These are phyloP conservation scores for Elephantulus edwardii DNA, from an alignment of 2,113 vertebrate genomes.

Conservation along the genomic window DNA sequence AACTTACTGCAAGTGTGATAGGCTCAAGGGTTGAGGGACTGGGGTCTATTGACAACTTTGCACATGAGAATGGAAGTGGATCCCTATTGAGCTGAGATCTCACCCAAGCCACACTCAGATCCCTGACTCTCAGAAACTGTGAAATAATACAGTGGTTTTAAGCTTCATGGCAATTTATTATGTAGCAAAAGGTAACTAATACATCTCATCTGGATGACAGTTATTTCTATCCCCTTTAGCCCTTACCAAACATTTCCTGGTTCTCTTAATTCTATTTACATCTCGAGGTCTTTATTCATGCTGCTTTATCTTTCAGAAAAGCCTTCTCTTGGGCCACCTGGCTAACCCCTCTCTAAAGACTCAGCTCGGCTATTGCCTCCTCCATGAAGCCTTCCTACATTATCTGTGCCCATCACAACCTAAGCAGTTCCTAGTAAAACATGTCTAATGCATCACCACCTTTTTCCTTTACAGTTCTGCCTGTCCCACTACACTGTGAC, in stretches of 20 bases:
- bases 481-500: background rate
- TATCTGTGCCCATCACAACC: background rate
- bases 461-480: background rate
- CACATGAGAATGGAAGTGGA: background rate
- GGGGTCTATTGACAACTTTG: rapidly evolving
- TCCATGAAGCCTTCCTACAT: background rate
- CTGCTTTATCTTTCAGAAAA: background rate
- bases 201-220: background rate
- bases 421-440: background rate
- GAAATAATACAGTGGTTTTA: background rate
- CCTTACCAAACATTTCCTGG: background rate
- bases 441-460: background rate
- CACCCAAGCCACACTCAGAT: background rate
- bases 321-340: background rate
- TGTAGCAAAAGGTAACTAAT: background rate
- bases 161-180: background rate
- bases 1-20: background rate
- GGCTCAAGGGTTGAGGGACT: background rate
- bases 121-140: background rate
- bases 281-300: background rate
- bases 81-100: too few relatives aligned
- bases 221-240: background rate
- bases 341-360: background rate
- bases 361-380: background rate
- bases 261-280: background rate